phyloP scores from a whole-genome alignment of 1,140 invertebrate genomes.

The Pseudachorutes palmiensis region DNA sequence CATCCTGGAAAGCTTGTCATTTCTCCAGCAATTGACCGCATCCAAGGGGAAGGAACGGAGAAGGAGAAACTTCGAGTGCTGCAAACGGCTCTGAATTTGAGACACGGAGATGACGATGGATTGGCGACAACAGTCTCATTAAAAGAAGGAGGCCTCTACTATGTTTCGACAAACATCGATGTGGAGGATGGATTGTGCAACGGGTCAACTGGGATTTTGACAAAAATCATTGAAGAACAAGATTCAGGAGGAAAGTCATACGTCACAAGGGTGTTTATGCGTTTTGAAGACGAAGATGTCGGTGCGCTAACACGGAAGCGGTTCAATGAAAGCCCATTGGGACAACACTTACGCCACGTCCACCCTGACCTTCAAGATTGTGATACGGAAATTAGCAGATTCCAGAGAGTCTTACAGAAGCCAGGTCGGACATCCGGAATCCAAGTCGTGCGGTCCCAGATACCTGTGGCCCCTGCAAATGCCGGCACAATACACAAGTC shows the following conservation, averaged over 20 bases:
- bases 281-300: background rate
- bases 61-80: background rate
- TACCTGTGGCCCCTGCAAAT: background rate
- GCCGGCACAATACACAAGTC: background rate
- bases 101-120: background rate
- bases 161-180: constrained; percentile 17
- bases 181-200: constrained; percentile 19
- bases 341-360: background rate
- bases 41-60: background rate
- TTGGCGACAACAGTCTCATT: background rate
- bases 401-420: background rate
- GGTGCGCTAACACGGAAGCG: background rate
- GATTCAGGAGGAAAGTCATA: background rate
- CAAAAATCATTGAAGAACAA: background rate
- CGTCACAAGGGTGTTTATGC: background rate
- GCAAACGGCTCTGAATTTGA: background rate
- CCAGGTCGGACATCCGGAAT: background rate
- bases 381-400: background rate
- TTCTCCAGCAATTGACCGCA: background rate
- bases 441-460: background rate
- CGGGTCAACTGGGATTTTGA: background rate
- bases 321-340: background rate
- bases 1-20: background rate
- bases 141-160: constrained; percentile 12
- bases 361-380: background rate